Conservation (phyloP, 2,888 invertebrate genomes). For the Camptogramma bilineatum region DNA sequence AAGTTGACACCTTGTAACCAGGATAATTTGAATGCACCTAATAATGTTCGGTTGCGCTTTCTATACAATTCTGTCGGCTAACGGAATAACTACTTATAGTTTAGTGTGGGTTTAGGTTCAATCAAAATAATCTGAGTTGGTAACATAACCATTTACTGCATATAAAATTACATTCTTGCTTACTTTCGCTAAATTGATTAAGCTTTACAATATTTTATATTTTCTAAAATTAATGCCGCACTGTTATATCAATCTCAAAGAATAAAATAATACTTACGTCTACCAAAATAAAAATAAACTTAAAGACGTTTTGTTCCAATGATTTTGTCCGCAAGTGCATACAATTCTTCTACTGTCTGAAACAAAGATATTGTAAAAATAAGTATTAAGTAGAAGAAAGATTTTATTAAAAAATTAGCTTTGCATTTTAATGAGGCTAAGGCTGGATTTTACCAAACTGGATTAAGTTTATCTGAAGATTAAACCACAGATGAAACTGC, state of each 20-base stretch:
- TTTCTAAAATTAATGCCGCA: constrained; percentile 36
- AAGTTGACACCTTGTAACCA: no score
- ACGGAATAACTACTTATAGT: no score
- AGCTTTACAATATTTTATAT: constrained; percentile 57
- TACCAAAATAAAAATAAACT: constrained; percentile 40
- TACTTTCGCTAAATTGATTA: constrained; percentile 53
- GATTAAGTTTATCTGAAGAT: no score
- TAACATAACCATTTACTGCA: constrained; percentile 53
- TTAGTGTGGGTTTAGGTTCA: background rate
- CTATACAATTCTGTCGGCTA: no score
- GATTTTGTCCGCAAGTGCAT: constrained; percentile 88
- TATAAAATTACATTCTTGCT: constrained; percentile 60
- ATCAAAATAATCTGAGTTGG: background rate
- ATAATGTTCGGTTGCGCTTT: no score
- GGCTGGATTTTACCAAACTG: no score
- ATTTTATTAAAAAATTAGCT: background rate
- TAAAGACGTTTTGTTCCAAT: constrained; percentile 81
- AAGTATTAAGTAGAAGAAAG: background rate
- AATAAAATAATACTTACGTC: constrained; percentile 32
- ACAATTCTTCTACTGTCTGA: constrained; percentile 89
- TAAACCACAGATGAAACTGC: no score
- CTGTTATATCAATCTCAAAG: constrained; percentile 37
- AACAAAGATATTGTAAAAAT: constrained; percentile 55
- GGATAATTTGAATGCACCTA: no score
- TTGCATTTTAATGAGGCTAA: background rate